Percentiles rank a stretch among this genome's conserved stretches.
These are phyloP conservation scores for Zygaena filipendulae DNA, from an alignment of 2,888 invertebrate species.

Conservation along the genomic window DNA sequence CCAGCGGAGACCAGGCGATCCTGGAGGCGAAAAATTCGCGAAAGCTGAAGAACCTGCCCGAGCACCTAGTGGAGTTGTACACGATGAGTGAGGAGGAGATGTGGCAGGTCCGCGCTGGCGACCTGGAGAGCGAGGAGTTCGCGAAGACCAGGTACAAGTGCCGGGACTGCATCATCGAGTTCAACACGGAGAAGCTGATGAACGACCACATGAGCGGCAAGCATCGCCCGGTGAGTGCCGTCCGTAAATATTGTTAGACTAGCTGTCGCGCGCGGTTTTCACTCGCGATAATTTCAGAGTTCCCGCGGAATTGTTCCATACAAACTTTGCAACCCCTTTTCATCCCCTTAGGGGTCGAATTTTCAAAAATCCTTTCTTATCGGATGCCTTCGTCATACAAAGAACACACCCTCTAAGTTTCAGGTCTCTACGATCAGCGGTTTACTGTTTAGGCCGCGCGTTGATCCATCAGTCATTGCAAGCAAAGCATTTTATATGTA, in stretches of 20 bases:
- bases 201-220: conserved; percentile 35
- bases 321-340: neutral
- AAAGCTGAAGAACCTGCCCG: conserved; percentile 39
- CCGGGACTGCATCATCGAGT: conserved; percentile 31
- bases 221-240: conserved; percentile 32
- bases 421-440: no score
- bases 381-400: neutral
- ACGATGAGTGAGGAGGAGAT: conserved; percentile 42
- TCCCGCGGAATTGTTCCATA: no score
- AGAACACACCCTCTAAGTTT: no score
- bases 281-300: no score
- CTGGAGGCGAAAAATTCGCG: conserved; percentile 13
- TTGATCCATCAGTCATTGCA: no score
- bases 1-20: no score
- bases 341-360: neutral
- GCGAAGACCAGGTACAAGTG: conserved; percentile 32
- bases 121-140: conserved; percentile 32
- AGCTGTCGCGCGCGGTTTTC: neutral
- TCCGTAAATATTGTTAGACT: neutral
- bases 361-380: neutral
- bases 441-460: no score
- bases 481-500: no score
- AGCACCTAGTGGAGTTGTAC: conserved; percentile 33
- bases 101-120: conserved; percentile 30
- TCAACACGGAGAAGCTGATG: conserved; percentile 36